Conservation (phyloP, 2,888 invertebrate genomes). For the Eupithecia dodoneata region DNA sequence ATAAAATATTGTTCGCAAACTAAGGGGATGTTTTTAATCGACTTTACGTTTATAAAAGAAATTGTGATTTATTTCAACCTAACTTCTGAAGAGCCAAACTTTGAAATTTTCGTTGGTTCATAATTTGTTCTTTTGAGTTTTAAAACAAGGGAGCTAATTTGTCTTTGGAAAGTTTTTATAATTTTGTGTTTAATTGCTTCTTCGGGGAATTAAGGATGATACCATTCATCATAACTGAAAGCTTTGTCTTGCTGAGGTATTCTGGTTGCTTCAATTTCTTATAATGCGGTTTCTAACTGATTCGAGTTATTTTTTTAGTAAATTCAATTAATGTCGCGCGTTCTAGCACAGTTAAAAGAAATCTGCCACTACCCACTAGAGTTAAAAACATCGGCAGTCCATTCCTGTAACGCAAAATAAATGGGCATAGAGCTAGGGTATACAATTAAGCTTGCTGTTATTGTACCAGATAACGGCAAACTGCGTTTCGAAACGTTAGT, state of each 20-base stretch:
- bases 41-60: slow-evolving; percentile 39
- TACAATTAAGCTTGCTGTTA: slow-evolving; percentile 42
- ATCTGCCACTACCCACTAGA: background rate
- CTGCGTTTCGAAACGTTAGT: slow-evolving; percentile 41
- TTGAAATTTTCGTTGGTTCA: slow-evolving; percentile 32
- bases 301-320: background rate
- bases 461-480: slow-evolving; percentile 45
- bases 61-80: slow-evolving; percentile 36
- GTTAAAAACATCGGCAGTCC: background rate
- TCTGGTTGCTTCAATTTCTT: background rate
- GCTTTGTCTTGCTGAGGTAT: background rate
- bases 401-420: background rate
- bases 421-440: slow-evolving; percentile 11
- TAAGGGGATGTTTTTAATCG: slow-evolving; percentile 45
- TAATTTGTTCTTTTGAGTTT: slow-evolving; percentile 37
- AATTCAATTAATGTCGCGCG: too few relatives aligned
- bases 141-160: slow-evolving; percentile 37
- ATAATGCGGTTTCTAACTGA: background rate
- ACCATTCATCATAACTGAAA: slow-evolving; percentile 11
- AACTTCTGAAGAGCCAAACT: slow-evolving; percentile 32
- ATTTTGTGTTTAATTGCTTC: slow-evolving; percentile 28
- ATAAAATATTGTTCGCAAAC: slow-evolving; percentile 46
- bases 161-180: slow-evolving; percentile 31
- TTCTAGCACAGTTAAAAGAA: too few relatives aligned
- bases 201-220: slow-evolving; percentile 14